Evolutionary conservation across 2,888 invertebrate species (phyloP), one percentile per base, ranked within the genome.

Genomic region (Drosophila macrospina): DNA sequence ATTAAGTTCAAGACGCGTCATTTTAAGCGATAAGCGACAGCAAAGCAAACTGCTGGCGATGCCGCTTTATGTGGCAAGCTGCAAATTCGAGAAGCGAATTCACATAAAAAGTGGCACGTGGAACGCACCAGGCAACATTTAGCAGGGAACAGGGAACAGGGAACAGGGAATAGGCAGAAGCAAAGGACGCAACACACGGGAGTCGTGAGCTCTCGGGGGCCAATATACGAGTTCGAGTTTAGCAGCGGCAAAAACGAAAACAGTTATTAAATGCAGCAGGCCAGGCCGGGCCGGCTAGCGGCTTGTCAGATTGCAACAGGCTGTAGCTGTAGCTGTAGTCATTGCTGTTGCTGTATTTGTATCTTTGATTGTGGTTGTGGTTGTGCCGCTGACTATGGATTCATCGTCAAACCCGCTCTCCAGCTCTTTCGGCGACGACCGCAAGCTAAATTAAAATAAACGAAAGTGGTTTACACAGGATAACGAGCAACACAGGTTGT

Each of bases 221-320:
- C 70, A 74, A 59, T 42, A 69, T 78, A 63, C 78, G 69, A 51
- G 84, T 56, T 69, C 57, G 24, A 61, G 24, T 39, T 45, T 45
- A 71, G 42, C 66, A 66, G 75, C 63, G 52, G 68, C 74, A 84
- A 74, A 86, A 87, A 83, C 83, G 71, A 86, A 86, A 88, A 85
- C 85, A 85, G 85, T 85, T 85, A 85, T 85, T 86, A 88, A 88
- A 80, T 85, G 85, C 86, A 86, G 80, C 88, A 82, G 82, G 85
- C 52, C 42, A 34, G 11, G 32, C 63, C 64, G 66, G 11, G 32
- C 63, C 64, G 66, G 51, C 62, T 63, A 54, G 48, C 61, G 67
- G 67, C 70, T 70, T 82, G 79, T 83, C 83, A 83, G 83, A 83
- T 83, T 83, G 83, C 83, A 83, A 87, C 83, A 84, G 83, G 83